Evolutionary conservation across 2,113 vertebrate genomes (phyloP).

Genomic region (Morone saxatilis): DNA sequence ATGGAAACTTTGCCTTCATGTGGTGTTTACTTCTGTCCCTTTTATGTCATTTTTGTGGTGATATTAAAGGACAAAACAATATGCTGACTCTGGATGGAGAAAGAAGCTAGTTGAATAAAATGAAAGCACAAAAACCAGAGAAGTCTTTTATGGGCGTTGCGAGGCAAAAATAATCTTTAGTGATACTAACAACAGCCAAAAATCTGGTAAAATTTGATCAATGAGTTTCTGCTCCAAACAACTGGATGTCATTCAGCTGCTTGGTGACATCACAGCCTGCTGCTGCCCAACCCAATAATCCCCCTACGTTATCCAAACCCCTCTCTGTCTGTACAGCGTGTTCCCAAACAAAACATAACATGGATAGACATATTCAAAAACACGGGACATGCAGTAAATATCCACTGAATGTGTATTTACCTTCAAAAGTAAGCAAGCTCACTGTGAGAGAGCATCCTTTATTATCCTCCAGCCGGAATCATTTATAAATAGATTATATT

Average conservation of each 20-base stretch:
- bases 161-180: conserved; percentile 12
- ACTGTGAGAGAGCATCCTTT: conserved; percentile 69
- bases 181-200: not conserved
- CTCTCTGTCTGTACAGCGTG: conserved; percentile 41
- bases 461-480: conserved; percentile 70
- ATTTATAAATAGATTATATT: conserved; percentile 83
- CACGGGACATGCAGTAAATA: conserved; percentile 65
- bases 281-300: not conserved
- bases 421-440: conserved; percentile 68
- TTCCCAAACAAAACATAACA: conserved; percentile 74
- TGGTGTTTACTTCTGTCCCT: conserved; percentile 48
- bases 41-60: conserved; percentile 51
- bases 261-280: conserved; percentile 33
- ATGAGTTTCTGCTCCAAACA: conserved; percentile 22
- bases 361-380: conserved; percentile 60
- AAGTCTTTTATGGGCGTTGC: conserved; percentile 28
- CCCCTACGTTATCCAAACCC: conserved; percentile 36
- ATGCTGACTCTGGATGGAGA: conserved; percentile 34
- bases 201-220: not conserved
- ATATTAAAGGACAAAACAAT: conserved; percentile 50
- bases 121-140: conserved; percentile 32
- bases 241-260: conserved; percentile 31
- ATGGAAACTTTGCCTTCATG: conserved; percentile 51
- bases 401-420: conserved; percentile 76
- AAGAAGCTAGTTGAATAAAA: conserved; percentile 31